Percentiles rank a stretch among this genome's conserved stretches.
phyloP scores from a whole-genome alignment of 1,140 invertebrate genomes.

The Oedothorax gibbosus region DNA sequence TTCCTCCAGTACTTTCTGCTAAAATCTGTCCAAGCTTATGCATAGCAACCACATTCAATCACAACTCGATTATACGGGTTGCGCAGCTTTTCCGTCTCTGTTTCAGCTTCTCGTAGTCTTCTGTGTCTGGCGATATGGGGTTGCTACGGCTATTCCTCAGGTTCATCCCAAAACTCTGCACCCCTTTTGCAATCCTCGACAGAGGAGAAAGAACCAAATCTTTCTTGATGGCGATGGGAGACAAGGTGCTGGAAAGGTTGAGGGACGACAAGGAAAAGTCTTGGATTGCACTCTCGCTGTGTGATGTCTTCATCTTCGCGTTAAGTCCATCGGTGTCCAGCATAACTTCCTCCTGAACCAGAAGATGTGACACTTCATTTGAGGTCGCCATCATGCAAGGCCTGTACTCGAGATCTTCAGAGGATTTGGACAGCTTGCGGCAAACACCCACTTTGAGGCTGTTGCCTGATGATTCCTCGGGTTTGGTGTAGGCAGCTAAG shows the following conservation, averaged over 20 bases:
- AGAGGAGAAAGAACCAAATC: constrained; percentile 64
- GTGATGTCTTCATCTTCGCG: constrained; percentile 79
- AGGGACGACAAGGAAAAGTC: constrained; percentile 68
- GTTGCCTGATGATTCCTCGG: neutral
- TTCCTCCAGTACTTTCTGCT: too few species aligned
- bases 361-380: constrained; percentile 54
- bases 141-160: constrained; percentile 69
- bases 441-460: constrained; percentile 61
- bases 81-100: constrained; percentile 52
- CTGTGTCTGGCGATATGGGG: constrained; percentile 38
- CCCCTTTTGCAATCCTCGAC: constrained; percentile 69
- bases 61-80: constrained; percentile 62
- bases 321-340: constrained; percentile 65
- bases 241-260: constrained; percentile 58
- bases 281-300: constrained; percentile 82
- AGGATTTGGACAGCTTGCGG: constrained; percentile 74
- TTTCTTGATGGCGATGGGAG: constrained; percentile 63
- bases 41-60: constrained; percentile 3
- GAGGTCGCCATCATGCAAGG: constrained; percentile 48
- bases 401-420: constrained; percentile 73
- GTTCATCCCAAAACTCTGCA: constrained; percentile 84
- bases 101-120: constrained; percentile 48
- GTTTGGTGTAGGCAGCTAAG: constrained; percentile 43
- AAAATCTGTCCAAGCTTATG: too few species aligned
- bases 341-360: constrained; percentile 58